Base-by-base conservation (phyloP, 2,888 invertebrate species). In the Cantharis nigra region DNA sequence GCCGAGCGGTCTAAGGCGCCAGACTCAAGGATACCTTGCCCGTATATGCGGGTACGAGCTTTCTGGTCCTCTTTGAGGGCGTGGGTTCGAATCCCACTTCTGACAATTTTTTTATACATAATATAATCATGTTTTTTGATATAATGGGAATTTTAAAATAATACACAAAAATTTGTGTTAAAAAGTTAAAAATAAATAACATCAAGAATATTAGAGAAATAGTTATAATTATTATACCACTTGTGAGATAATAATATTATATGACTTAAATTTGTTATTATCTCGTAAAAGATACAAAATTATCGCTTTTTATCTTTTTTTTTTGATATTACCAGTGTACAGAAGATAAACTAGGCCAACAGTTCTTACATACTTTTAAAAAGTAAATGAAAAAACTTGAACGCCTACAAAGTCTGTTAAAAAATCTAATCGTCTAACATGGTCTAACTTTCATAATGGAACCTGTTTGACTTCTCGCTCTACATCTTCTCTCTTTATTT, bases 1-100 rank as follows among this genome's bases (percentile, higher is more conserved):
- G 94, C 94, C 94, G 94, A 95, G 94, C 93, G 95, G 95, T 95
- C 95, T 94, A 95, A 95, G 95, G 95, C 95, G 95, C 91, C 91
- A 91, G 91, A 91, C 91, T 91, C 91, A 91, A 91, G 91, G 90
- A 63, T 4, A 14, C 23, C 65, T 65, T 20, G 11, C 20, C 20
- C 20, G 20, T 13, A 1, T 1, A 64, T 20, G 18, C n/a, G 64
- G 13, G 14, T 64, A 11, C 75, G 87, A 86, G 87, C 86, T 83
- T 87, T 88, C 87, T 87, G 87, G 88, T 88, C 87, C 88, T 87
- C 88, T 88, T 85, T 88, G 88, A 87, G 88, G 88, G 88, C 88
- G 88, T 88, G 88, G 88, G 88, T 88, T 88, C 88, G 88, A 88
- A 88, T 88, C 84, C 84, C 84, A 84, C 85, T 84, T 82, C 84